These are phyloP conservation scores for Pachyuromys duprasi DNA, from an alignment of 2,797 vertebrate species.

Conservation along the genomic window DNA sequence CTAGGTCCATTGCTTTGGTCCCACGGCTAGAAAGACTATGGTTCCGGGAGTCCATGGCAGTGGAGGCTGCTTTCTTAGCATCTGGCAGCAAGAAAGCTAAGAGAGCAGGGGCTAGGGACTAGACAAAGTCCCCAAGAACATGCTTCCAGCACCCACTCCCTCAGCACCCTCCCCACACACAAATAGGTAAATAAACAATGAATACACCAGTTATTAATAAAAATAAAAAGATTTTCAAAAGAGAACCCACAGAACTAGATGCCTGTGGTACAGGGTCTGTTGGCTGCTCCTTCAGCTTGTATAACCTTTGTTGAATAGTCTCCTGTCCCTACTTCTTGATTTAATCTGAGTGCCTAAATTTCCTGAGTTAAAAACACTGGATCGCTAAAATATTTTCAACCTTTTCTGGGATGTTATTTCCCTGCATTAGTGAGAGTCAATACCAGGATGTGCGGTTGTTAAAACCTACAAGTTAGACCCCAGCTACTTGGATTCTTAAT, in stretches of 20 bases:
- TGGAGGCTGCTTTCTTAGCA: background rate
- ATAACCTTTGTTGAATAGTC: background rate
- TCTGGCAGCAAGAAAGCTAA: background rate
- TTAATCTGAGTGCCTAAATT: background rate
- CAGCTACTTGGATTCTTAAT: background rate
- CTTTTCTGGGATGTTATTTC: background rate
- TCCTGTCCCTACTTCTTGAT: background rate
- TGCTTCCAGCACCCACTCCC: background rate
- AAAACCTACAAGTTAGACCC: background rate
- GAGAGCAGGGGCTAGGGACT: background rate
- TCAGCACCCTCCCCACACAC: background rate
- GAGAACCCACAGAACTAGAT: background rate
- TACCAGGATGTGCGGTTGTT: background rate
- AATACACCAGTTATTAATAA: background rate
- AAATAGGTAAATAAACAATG: too few relatives aligned
- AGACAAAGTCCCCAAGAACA: background rate
- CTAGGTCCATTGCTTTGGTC: background rate
- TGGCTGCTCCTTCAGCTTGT: background rate
- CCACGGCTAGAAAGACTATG: background rate
- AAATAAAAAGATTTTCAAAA: background rate
- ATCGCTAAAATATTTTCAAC: background rate
- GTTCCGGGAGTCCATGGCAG: background rate
- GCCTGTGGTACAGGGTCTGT: background rate
- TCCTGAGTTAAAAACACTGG: constrained; percentile 22
- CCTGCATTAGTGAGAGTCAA: background rate